Conservation (phyloP, 2,888 invertebrate species). For the Aleiodes alternator region DNA sequence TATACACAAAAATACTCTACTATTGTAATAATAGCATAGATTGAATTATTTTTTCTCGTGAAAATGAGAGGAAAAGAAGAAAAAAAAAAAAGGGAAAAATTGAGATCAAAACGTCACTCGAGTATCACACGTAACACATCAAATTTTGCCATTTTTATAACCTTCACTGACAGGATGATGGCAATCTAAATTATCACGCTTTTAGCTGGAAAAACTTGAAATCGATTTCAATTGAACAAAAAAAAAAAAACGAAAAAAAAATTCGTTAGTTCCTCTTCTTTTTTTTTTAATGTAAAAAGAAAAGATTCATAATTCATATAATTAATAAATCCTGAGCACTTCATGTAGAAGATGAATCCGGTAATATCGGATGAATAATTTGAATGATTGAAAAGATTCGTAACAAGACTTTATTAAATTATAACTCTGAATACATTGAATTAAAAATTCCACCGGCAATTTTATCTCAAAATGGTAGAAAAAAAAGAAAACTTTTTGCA, state of each 20-base stretch:
- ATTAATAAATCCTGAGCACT: background rate
- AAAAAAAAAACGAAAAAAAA: background rate
- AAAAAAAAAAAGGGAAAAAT: background rate
- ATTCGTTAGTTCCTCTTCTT: background rate
- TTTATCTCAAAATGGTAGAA: no score
- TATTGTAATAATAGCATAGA: background rate
- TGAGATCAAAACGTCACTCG: background rate
- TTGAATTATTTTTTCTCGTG: background rate
- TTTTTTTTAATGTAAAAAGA: background rate
- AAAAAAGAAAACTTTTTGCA: background rate
- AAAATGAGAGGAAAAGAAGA: background rate
- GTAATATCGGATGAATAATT: background rate
- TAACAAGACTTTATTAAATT: conserved; percentile 20
- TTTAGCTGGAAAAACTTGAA: background rate
- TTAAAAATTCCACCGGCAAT: background rate
- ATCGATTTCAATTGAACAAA: background rate
- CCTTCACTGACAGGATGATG: background rate
- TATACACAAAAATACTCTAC: conserved; percentile 4
- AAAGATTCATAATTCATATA: background rate
- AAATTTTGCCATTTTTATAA: conserved; percentile 23
- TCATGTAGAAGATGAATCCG: background rate
- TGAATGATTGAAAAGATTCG: conserved; percentile 13
- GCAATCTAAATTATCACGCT: conserved; percentile 1
- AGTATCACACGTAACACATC: conserved; percentile 11
- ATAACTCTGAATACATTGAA: background rate